A percentile compares a stretch with the other conserved stretches of the same genome.
phyloP scores from a whole-genome alignment of 2,888 invertebrate species.

The Noctuana brunneofusca region DNA sequence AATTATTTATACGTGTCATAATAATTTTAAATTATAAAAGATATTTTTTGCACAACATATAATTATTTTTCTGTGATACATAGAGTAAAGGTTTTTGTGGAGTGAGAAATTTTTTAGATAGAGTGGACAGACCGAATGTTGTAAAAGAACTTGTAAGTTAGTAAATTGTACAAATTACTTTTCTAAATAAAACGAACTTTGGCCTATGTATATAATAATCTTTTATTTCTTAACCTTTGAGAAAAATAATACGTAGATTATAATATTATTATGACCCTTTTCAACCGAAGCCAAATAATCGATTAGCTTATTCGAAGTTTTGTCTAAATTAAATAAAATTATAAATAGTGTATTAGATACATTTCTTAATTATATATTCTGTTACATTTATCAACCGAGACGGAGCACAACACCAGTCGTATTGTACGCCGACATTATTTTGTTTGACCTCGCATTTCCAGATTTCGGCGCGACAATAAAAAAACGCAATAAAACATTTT shows the following conservation, averaged over 20 bases:
- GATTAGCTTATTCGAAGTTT: no score
- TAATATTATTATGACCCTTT: no score
- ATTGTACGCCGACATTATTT: conserved; percentile 35
- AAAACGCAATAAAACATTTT: conserved; percentile 28
- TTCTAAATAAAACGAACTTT: conserved; percentile 81
- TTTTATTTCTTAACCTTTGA: conserved; percentile 35
- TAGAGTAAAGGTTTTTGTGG: conserved; percentile 70
- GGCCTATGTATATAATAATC: conserved; percentile 73
- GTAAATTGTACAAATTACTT: conserved; percentile 80
- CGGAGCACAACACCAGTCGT: not conserved
- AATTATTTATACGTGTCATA: no score
- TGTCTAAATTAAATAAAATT: not conserved
- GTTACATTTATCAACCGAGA: not conserved
- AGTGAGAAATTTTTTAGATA: conserved; percentile 60
- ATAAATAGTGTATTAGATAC: not conserved
- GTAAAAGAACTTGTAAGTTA: conserved; percentile 57
- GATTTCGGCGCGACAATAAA: conserved; percentile 32
- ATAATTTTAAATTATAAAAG: conserved; percentile 5
- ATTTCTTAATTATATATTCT: not conserved
- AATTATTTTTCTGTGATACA: conserved; percentile 83
- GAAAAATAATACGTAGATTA: no score
- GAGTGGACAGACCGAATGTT: conserved; percentile 48
- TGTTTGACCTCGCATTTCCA: conserved; percentile 21
- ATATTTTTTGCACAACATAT: conserved; percentile 56
- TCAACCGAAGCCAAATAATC: no score